These are phyloP conservation scores for Dicyrtomina minuta DNA, from an alignment of 2,888 invertebrate genomes.

Conservation along the genomic window DNA sequence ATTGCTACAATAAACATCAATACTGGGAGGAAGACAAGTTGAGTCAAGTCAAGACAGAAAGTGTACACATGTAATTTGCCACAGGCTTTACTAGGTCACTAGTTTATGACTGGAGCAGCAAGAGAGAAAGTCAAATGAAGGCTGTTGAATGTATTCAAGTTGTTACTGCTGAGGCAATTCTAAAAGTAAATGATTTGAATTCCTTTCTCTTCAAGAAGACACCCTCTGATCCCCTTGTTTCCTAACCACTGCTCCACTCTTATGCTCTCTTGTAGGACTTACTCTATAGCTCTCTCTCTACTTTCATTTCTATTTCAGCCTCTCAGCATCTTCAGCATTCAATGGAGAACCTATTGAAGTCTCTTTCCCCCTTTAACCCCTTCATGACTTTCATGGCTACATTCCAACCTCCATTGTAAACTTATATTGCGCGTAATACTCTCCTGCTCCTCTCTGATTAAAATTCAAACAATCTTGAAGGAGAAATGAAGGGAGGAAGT, in stretches of 20 bases:
- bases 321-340: neutral
- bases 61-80: slow-evolving; percentile 38
- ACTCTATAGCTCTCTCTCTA: neutral
- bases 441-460: slow-evolving; percentile 16
- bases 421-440: neutral
- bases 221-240: slow-evolving; percentile 39
- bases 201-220: slow-evolving; percentile 33
- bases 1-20: slow-evolving; percentile 42
- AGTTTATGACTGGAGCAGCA: slow-evolving; percentile 34
- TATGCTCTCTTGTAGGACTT: neutral
- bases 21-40: slow-evolving; percentile 20
- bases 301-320: neutral
- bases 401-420: neutral
- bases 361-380: slow-evolving; percentile 19
- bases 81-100: slow-evolving; percentile 35
- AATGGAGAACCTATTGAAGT: slow-evolving; percentile 12
- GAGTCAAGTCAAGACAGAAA: slow-evolving; percentile 7
- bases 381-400: slow-evolving; percentile 1
- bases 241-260: slow-evolving; percentile 33
- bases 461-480: slow-evolving; percentile 14
- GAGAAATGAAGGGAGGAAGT: neutral
- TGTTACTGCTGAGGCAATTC: slow-evolving; percentile 28
- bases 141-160: neutral
- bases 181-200: slow-evolving; percentile 37
- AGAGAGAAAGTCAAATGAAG: slow-evolving; percentile 1